Percentiles rank a stretch among this genome's conserved stretches.
These are phyloP conservation scores for Drosophila nebulosa DNA, from an alignment of 1,140 invertebrate species.

Conservation along the genomic window DNA sequence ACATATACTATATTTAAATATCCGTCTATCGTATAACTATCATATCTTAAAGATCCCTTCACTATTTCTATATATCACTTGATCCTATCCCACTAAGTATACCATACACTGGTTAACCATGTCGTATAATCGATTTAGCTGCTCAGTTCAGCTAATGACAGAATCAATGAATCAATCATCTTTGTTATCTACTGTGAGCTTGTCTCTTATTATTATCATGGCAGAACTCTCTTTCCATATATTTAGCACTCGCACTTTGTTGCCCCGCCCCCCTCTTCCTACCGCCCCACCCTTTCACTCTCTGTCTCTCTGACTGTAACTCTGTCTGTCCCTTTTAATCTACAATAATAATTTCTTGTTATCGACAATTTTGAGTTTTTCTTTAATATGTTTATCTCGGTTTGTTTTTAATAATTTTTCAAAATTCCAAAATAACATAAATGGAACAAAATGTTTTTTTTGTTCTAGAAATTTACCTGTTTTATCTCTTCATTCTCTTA, in stretches of 20 bases:
- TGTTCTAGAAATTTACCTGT: neutral
- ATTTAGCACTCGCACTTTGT: neutral
- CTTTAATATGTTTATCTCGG: conserved; percentile 9
- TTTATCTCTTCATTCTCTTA: neutral
- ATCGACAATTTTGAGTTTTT: neutral
- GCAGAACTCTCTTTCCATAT: neutral
- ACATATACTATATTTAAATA: neutral
- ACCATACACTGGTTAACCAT: no score
- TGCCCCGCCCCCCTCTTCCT: neutral
- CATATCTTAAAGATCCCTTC: neutral
- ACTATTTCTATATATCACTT: neutral
- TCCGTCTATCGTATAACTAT: neutral
- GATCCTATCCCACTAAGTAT: no score
- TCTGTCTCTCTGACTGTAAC: neutral
- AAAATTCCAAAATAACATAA: conserved; percentile 44
- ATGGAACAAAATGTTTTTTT: neutral
- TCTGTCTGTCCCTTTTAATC: neutral
- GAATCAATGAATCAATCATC: neutral
- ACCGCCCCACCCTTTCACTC: neutral
- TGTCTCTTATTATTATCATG: neutral
- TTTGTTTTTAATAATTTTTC: no score
- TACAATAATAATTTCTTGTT: neutral
- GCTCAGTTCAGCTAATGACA: no score
- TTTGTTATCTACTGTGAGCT: neutral
- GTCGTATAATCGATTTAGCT: no score